A percentile compares a stretch with the other conserved stretches of the same genome.
phyloP scores from a whole-genome alignment of 1,140 invertebrate species.

The Cotesia chilonis region DNA sequence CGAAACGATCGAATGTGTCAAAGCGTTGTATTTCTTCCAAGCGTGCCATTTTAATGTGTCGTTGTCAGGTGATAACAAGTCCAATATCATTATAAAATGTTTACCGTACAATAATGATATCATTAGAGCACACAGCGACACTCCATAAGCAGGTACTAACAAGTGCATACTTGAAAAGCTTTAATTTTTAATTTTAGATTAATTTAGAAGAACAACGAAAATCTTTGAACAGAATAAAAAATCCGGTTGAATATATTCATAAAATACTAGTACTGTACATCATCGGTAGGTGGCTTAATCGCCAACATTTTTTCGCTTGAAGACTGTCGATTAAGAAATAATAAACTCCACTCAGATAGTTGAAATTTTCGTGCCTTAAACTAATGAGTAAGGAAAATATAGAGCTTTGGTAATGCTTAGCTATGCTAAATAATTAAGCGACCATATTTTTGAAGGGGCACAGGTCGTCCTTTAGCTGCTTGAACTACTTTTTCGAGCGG shows the following conservation, averaged over 20 bases:
- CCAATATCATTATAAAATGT: constrained; percentile 53
- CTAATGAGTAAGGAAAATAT: constrained; percentile 90
- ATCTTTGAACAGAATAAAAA: too few relatives aligned
- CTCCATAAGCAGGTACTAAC: not conserved
- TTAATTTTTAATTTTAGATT: not conserved
- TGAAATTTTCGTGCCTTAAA: constrained; percentile 76
- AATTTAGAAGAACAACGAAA: not conserved
- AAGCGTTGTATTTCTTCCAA: not conserved
- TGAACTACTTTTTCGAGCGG: constrained; percentile 75
- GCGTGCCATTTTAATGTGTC: constrained; percentile 49
- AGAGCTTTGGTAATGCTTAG: constrained; percentile 83
- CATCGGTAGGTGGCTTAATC: not conserved
- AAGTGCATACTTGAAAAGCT: not conserved
- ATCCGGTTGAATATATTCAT: too few relatives aligned
- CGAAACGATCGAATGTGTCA: not conserved
- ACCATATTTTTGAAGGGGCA: constrained; percentile 76
- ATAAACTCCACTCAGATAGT: constrained; percentile 14
- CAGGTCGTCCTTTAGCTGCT: constrained; percentile 75
- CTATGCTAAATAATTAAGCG: constrained; percentile 70
- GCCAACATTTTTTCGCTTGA: constrained; percentile 33
- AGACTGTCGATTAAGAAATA: not conserved
- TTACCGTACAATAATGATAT: constrained; percentile 51
- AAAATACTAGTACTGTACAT: too few relatives aligned
- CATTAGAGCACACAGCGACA: constrained; percentile 40
- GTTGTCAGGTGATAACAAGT: constrained; percentile 45